phyloP scores from a whole-genome alignment of 2,888 invertebrate genomes.

The Hirtodrosophila confusa region DNA sequence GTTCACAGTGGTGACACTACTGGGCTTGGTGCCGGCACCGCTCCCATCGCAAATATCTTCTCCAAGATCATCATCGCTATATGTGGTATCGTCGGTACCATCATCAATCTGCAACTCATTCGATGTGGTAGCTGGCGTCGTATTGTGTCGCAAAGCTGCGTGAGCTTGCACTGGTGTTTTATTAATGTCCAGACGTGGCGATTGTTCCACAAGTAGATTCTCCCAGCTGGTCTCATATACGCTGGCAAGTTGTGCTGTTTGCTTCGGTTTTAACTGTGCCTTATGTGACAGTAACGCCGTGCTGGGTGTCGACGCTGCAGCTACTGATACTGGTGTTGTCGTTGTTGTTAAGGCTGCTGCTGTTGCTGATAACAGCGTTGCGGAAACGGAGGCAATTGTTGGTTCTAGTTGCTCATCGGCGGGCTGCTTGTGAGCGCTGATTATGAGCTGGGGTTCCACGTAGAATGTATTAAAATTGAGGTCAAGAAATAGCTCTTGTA shows the following conservation, averaged over 20 bases:
- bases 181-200: conserved; percentile 46
- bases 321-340: not conserved
- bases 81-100: conserved; percentile 50
- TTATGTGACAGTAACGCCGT: conserved; percentile 57
- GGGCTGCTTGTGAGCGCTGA: conserved; percentile 75
- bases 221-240: conserved; percentile 85
- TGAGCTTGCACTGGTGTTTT: conserved; percentile 18
- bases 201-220: conserved; percentile 82
- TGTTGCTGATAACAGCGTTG: not conserved
- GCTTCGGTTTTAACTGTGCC: conserved; percentile 81
- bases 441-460: conserved; percentile 85
- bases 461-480: conserved; percentile 89
- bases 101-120: conserved; percentile 69
- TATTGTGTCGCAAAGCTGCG: not conserved
- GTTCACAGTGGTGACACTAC: conserved; percentile 34
- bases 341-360: not conserved
- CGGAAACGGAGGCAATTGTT: not conserved
- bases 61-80: conserved; percentile 37
- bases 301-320: not conserved
- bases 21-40: conserved; percentile 35
- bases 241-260: conserved; percentile 82
- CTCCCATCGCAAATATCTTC: conserved; percentile 61
- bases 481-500: conserved; percentile 97
- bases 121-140: not conserved
- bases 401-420: conserved; percentile 24